Percentiles rank a stretch among this genome's conserved stretches.
Conservation (phyloP, 2,888 invertebrate genomes). For the Lepetodrilus schrolli region DNA sequence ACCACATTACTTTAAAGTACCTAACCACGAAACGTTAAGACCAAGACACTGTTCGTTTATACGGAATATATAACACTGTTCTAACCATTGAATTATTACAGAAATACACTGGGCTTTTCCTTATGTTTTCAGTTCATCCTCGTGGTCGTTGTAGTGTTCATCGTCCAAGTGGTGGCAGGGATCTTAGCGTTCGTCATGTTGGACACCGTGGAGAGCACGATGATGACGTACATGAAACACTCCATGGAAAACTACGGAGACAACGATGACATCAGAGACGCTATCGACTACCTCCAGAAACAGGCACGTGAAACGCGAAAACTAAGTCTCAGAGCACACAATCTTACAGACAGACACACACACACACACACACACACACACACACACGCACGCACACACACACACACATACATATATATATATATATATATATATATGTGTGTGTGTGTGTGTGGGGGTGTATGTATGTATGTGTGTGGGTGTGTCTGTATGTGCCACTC, state of each 20-base stretch:
- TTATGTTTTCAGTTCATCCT: slow-evolving; percentile 40
- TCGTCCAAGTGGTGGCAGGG: slow-evolving; percentile 49
- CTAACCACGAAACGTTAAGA: no score
- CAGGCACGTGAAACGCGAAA: slow-evolving; percentile 32
- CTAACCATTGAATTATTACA: no score
- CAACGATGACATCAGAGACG: slow-evolving; percentile 34
- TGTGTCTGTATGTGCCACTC: no score
- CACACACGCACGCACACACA: background rate
- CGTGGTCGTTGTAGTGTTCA: slow-evolving; percentile 46
- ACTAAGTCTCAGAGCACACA: background rate
- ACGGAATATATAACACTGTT: no score
- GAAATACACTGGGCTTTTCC: no score
- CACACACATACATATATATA: slow-evolving; percentile 7
- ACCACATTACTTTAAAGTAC: no score
- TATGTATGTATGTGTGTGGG: no score
- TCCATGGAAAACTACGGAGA: slow-evolving; percentile 46
- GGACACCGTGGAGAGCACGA: slow-evolving; percentile 44
- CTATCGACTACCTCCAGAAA: slow-evolving; percentile 44
- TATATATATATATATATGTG: slow-evolving; percentile 15
- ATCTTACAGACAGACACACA: background rate
- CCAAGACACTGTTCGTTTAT: no score
- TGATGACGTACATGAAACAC: slow-evolving; percentile 40
- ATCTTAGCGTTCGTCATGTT: slow-evolving; percentile 51
- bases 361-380: background rate
- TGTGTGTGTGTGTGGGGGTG: no score